Percentiles rank a stretch among this genome's conserved stretches.
Evolutionary conservation across 2,888 invertebrate species (phyloP).

Genomic region (Drosophila diplacantha): DNA sequence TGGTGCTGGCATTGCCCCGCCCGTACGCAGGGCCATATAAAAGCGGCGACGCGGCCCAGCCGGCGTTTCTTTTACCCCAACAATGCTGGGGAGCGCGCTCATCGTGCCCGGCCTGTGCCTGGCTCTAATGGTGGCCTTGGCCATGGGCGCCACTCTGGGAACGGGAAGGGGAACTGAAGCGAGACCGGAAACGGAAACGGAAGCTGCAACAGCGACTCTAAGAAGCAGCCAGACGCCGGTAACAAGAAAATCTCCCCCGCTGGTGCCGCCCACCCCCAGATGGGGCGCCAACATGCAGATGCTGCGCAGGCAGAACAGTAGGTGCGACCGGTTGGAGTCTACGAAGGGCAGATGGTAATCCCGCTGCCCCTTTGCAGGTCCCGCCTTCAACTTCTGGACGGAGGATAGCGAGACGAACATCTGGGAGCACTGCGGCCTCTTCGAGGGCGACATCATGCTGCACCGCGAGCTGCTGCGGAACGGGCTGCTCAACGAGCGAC

Average conservation of each 20-base stretch:
- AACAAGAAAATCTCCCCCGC: background rate
- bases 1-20: conserved; percentile 4
- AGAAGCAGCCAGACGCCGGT: background rate
- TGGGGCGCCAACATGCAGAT: conserved; percentile 73
- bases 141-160: conserved; percentile 12
- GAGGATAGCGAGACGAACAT: conserved; percentile 78
- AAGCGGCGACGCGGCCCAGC: conserved; percentile 45
- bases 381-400: conserved; percentile 78
- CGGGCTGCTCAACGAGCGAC: conserved; percentile 78
- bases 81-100: conserved; percentile 48
- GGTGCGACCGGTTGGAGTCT: conserved; percentile 1
- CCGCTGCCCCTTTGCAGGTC: conserved; percentile 55
- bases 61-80: conserved; percentile 55
- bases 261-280: conserved; percentile 68
- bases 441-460: conserved; percentile 82
- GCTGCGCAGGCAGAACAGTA: conserved; percentile 74
- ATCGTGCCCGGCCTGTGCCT: conserved; percentile 20
- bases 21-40: conserved; percentile 43
- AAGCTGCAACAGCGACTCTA: background rate
- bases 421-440: conserved; percentile 80
- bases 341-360: conserved; percentile 2
- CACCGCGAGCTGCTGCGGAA: conserved; percentile 76
- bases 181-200: background rate
- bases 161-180: background rate
- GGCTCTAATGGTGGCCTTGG: conserved; percentile 5